Evolutionary conservation across 2,888 invertebrate genomes (phyloP), one percentile per base, ranked within the genome.

Genomic region (Magallana nippona): DNA sequence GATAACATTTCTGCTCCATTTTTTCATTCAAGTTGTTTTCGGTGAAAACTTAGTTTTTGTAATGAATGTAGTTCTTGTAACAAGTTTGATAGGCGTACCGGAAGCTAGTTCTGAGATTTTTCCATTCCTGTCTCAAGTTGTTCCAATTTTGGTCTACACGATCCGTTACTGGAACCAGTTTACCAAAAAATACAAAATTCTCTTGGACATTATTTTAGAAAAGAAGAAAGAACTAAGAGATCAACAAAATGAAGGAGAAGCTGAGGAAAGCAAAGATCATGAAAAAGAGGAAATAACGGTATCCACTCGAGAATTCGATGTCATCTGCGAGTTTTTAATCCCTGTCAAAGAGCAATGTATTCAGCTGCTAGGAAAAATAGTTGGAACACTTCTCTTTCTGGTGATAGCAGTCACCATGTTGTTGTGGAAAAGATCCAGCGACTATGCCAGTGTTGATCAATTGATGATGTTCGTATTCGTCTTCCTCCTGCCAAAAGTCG

Each of bases 331-430:
- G 32, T 10, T 27, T 17, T 17, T 71, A 13, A 27, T 71, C 32
- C 71, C 71, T 22, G 32, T 71, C 71, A 71, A 71, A 71, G 27
- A 27, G 27, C 71, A 71, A 71, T 13, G 71, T 32, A 71, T 71
- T 71, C 27, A 13, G 15, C 27, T 71, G 27, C 32, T 71, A 13
- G 27, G 71, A 32, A 71, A 71, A 71, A 32, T 71, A 15, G 27
- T 71, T 27, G 27, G 71, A 32, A 71, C 71, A 15, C 27, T 71
- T 71, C 13, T 27, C 1, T 71, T 71, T 32, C 32, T 27, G 1
- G 32, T 22, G 27, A 71, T 27, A 27, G 19, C 71, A 71, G 27
- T 71, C 11, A 71, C 13, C 27, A 71, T 71, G 71, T 32, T 71
- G 13, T 27, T 71, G 0, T 71, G 71, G 71, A 71, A 71, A 10